Conservation (phyloP, 2,888 invertebrate genomes). For the Diabrotica balteata region DNA sequence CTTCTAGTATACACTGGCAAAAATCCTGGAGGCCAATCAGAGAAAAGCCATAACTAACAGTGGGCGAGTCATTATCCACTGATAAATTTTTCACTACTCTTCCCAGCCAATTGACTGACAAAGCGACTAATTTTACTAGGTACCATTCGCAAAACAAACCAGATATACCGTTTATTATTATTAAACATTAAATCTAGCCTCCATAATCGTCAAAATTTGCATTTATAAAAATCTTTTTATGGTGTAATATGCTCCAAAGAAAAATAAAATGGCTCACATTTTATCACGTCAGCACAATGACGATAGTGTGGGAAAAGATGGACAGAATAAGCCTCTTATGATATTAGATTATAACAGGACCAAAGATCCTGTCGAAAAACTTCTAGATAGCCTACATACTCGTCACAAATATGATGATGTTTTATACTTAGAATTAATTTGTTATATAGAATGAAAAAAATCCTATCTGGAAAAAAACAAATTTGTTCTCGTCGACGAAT, state of each 20-base stretch:
- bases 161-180: conserved; percentile 10
- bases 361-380: conserved; percentile 22
- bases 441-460: too few relatives aligned
- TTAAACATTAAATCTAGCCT: conserved; percentile 17
- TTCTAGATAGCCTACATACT: conserved; percentile 23
- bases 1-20: conserved; percentile 38
- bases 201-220: too few relatives aligned
- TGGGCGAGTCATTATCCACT: too few relatives aligned
- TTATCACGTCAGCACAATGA: conserved; percentile 30
- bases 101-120: too few relatives aligned
- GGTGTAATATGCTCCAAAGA: conserved; percentile 30
- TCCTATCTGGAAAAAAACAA: too few relatives aligned
- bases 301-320: conserved; percentile 3
- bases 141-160: conserved; percentile 12
- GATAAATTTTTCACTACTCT: too few relatives aligned
- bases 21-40: conserved; percentile 17
- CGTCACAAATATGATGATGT: conserved; percentile 20
- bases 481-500: too few relatives aligned
- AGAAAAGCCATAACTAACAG: conserved; percentile 30
- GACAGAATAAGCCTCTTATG: conserved; percentile 23
- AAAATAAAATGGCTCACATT: conserved; percentile 27
- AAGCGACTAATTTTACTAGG: background rate
- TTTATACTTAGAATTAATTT: background rate
- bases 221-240: conserved; percentile 21
- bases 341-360: conserved; percentile 7